A percentile compares a stretch with the other conserved stretches of the same genome.
These are phyloP conservation scores for Propithecus deckenii DNA, from an alignment of 2,797 vertebrate genomes.

Conservation along the genomic window DNA sequence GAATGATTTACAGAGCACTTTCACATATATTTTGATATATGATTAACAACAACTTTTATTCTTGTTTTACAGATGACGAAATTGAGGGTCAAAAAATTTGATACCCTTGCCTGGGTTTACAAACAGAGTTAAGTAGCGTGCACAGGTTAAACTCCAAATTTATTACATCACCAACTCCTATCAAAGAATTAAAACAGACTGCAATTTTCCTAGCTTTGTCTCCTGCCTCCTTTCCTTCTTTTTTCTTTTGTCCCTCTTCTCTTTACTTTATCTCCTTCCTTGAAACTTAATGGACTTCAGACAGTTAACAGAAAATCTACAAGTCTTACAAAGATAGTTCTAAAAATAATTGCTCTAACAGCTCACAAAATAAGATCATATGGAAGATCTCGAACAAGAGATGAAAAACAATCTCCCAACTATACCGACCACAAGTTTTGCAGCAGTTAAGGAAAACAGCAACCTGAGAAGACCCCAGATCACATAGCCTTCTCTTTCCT, in stretches of 20 bases:
- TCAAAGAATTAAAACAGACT: background rate
- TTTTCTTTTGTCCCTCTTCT: background rate
- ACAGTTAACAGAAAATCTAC: background rate
- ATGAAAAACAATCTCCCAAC: background rate
- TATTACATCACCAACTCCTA: background rate
- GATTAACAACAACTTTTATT: background rate
- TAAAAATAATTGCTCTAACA: background rate
- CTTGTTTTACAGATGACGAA: background rate
- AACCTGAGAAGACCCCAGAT: background rate
- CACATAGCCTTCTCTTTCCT: background rate
- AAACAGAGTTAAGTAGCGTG: background rate
- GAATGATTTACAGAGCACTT: background rate
- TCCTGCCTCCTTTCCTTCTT: background rate
- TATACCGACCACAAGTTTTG: background rate
- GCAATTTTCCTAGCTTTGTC: background rate
- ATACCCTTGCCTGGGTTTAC: background rate
- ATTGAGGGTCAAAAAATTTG: background rate
- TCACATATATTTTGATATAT: background rate
- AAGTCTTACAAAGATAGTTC: background rate
- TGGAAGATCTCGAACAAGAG: background rate
- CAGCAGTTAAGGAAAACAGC: background rate
- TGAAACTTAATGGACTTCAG: background rate
- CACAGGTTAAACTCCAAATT: background rate
- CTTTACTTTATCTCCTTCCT: background rate
- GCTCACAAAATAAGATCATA: background rate